Conservation (phyloP, 1,140 invertebrate species). For the Triops longicaudatus region DNA sequence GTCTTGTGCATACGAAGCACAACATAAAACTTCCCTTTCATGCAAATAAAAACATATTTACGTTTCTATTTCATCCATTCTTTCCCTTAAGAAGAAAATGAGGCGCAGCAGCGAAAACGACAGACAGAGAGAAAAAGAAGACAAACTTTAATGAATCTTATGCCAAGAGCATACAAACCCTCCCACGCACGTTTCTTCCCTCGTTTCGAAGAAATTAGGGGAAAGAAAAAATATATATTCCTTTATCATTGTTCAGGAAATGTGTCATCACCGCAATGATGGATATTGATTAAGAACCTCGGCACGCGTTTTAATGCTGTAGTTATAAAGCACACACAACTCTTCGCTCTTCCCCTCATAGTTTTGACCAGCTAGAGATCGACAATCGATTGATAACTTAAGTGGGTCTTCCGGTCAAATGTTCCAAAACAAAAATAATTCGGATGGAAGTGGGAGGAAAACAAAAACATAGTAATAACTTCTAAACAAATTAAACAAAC, state of each 20-base stretch:
- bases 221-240: background rate
- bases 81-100: background rate
- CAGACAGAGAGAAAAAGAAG: background rate
- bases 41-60: constrained; percentile 16
- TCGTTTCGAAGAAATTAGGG: too few species aligned
- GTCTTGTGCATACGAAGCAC: background rate
- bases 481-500: too few species aligned
- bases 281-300: background rate
- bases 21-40: constrained; percentile 12
- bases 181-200: too few species aligned
- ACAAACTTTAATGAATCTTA: constrained; percentile 5
- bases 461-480: background rate
- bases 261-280: constrained; percentile 2
- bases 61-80: background rate
- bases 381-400: background rate
- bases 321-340: background rate
- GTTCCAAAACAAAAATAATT: background rate
- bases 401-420: background rate
- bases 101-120: background rate
- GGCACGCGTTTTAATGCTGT: too few species aligned
- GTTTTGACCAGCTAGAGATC: background rate
- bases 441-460: too few species aligned
- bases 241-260: background rate
- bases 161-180: background rate
- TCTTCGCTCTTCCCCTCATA: background rate